Conservation (phyloP, 2,113 vertebrate genomes). For the Crotophaga sulcirostris region DNA sequence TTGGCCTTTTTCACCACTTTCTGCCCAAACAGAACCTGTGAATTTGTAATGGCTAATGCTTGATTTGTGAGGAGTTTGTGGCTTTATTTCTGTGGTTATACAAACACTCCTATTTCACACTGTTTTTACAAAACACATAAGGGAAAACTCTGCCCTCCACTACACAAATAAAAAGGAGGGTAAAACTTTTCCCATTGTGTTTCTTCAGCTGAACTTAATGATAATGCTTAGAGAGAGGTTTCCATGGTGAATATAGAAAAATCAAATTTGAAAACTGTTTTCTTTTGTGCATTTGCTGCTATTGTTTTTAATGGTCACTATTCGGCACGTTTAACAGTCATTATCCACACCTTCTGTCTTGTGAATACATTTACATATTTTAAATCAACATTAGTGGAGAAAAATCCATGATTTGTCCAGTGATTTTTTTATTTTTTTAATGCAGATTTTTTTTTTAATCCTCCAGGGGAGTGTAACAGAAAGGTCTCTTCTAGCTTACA, state of each 20-base stretch:
- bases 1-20: background rate
- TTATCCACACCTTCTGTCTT: background rate
- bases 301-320: background rate
- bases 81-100: background rate
- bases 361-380: conserved; percentile 28
- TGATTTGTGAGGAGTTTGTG: background rate
- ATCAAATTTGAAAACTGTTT: background rate
- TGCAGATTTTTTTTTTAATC: background rate
- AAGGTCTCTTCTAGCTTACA: background rate
- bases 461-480: background rate
- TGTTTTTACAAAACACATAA: background rate
- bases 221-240: background rate
- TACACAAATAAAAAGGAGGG: background rate
- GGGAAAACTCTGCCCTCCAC: background rate
- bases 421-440: background rate
- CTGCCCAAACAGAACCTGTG: background rate
- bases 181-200: background rate
- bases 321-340: background rate
- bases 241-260: background rate
- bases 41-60: background rate
- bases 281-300: background rate
- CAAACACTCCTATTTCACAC: background rate
- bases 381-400: background rate
- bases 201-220: background rate
- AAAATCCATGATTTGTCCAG: background rate